Conservation (phyloP, 2,797 vertebrate genomes). For the Galaxias olidus region DNA sequence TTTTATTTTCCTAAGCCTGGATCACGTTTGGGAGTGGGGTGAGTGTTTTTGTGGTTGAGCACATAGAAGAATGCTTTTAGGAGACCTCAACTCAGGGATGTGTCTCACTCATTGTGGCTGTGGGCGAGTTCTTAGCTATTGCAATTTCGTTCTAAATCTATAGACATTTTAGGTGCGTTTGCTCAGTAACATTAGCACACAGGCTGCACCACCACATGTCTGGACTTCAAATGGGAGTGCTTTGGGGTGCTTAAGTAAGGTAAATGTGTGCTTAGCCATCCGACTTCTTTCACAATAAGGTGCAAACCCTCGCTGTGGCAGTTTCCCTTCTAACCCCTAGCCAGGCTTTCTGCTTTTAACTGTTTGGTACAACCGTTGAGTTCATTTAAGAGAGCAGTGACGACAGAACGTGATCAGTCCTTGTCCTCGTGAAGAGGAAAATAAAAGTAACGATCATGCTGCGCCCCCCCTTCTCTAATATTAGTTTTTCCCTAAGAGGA, state of each 20-base stretch:
- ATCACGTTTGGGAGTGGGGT: constrained; percentile 74
- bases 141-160: constrained; percentile 43
- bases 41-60: constrained; percentile 70
- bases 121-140: constrained; percentile 69
- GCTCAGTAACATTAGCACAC: not conserved
- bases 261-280: constrained; percentile 16
- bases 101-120: constrained; percentile 74
- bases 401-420: not conserved
- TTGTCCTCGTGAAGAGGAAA: not conserved
- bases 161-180: constrained; percentile 47
- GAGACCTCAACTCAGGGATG: constrained; percentile 68
- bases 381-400: not conserved
- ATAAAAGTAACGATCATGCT: constrained; percentile 12
- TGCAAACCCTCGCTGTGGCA: constrained; percentile 12
- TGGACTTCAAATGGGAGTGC: no score
- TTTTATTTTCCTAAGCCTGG: constrained; percentile 68
- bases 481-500: constrained; percentile 32
- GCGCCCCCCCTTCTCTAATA: constrained; percentile 13
- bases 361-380: not conserved
- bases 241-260: not conserved
- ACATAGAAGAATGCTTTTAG: constrained; percentile 67
- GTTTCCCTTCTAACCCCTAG: constrained; percentile 1
- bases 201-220: no score
- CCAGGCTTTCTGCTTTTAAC: constrained; percentile 12
- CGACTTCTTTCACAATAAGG: constrained; percentile 6